Conservation (phyloP, 2,888 invertebrate genomes). For the Chrysolina americana region DNA sequence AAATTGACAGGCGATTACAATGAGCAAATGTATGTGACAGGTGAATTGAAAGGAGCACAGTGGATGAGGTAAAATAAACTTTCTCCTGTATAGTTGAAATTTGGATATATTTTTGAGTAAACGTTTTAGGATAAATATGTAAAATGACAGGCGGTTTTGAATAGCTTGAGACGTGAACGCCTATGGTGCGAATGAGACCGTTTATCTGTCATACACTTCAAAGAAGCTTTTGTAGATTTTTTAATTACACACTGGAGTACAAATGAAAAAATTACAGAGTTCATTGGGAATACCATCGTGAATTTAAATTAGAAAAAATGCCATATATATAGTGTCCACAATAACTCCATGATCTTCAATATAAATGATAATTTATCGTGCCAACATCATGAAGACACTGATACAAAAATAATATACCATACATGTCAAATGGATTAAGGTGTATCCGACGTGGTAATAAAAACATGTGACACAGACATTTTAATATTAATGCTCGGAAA, state of each 20-base stretch:
- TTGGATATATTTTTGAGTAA: not conserved
- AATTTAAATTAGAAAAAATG: constrained; percentile 29
- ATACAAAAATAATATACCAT: constrained; percentile 31
- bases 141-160: not conserved
- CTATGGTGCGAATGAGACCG: too few relatives aligned
- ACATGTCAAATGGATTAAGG: constrained; percentile 32
- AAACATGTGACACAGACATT: constrained; percentile 32
- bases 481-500: constrained; percentile 33
- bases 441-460: constrained; percentile 29
- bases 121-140: constrained; percentile 3
- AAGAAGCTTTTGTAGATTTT: constrained; percentile 31
- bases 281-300: constrained; percentile 24
- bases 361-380: constrained; percentile 31
- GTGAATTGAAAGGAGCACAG: too few relatives aligned
- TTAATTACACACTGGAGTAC: constrained; percentile 32
- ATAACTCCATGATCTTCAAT: constrained; percentile 22
- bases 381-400: constrained; percentile 30
- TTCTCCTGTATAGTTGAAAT: too few relatives aligned
- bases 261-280: constrained; percentile 9
- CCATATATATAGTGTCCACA: constrained; percentile 27
- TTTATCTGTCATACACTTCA: not conserved
- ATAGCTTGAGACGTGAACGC: not conserved
- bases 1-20: too few relatives aligned
- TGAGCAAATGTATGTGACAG: too few relatives aligned
- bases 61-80: too few relatives aligned